These are phyloP conservation scores for Harmothoe impar DNA, from an alignment of 2,888 invertebrate species.

Conservation along the genomic window DNA sequence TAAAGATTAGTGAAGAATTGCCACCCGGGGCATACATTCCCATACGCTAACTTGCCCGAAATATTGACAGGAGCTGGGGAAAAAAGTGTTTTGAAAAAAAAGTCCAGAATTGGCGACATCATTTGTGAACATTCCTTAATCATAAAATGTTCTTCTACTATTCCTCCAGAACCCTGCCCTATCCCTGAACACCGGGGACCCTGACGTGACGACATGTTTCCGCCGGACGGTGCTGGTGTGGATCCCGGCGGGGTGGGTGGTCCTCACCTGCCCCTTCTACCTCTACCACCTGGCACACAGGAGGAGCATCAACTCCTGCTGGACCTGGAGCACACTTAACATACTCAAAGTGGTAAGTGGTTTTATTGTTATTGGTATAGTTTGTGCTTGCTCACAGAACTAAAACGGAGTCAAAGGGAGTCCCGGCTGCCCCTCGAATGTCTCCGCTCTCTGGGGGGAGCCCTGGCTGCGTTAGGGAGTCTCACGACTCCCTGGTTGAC, in stretches of 20 bases:
- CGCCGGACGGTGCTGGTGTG: slow-evolving; percentile 1
- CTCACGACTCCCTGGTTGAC: no score
- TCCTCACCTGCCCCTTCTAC: slow-evolving; percentile 8
- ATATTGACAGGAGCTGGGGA: not conserved
- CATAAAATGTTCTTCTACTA: not conserved
- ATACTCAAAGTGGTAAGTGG: slow-evolving; percentile 46
- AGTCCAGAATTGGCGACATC: not conserved
- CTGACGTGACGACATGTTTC: slow-evolving; percentile 57
- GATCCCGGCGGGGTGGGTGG: slow-evolving; percentile 40
- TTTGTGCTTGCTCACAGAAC: no score
- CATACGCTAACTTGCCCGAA: not conserved
- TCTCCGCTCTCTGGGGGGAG: no score
- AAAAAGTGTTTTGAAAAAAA: not conserved
- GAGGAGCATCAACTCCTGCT: not conserved
- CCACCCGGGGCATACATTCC: no score
- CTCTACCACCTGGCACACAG: not conserved
- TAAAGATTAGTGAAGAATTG: no score
- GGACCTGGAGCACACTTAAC: slow-evolving; percentile 33
- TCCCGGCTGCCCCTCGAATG: no score
- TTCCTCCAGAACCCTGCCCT: slow-evolving; percentile 2
- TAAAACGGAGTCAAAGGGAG: no score
- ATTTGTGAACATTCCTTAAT: not conserved
- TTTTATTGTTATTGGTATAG: not conserved
- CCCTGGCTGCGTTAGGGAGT: no score
- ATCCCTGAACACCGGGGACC: slow-evolving; percentile 8